Evolutionary conservation across 2,888 invertebrate species (phyloP).

Genomic region (Unio delphinus): DNA sequence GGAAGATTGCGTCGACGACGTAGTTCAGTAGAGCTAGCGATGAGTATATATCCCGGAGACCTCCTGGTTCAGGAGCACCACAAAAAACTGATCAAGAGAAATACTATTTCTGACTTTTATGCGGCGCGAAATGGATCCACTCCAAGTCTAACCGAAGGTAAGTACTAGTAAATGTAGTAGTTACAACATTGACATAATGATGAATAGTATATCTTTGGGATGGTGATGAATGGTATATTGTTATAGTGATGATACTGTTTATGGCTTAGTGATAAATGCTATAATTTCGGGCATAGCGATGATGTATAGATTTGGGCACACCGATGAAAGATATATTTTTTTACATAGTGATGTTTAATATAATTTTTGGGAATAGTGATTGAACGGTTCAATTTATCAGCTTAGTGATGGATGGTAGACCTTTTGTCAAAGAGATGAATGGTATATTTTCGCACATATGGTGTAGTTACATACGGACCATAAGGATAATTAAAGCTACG

Average conservation of each 20-base stretch:
- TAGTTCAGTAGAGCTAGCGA: conserved; percentile 65
- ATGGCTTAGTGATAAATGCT: no score
- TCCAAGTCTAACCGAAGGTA: conserved; percentile 29
- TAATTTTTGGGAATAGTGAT: no score
- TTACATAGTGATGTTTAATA: no score
- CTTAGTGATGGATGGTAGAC: no score
- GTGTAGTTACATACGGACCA: neutral
- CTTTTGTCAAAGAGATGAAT: neutral
- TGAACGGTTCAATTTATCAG: no score
- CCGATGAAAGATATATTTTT: no score
- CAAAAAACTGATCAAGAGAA: conserved; percentile 67
- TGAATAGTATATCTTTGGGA: no score
- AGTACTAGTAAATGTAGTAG: neutral
- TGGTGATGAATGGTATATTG: no score
- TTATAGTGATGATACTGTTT: no score
- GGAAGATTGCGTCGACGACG: conserved; percentile 59
- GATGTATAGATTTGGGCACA: no score
- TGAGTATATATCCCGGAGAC: conserved; percentile 68
- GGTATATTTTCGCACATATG: no score
- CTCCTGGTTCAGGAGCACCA: conserved; percentile 64
- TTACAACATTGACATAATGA: neutral
- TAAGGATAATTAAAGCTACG: neutral
- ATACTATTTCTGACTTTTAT: conserved; percentile 69
- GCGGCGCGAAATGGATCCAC: conserved; percentile 49
- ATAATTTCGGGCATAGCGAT: no score